A percentile compares a stretch with the other conserved stretches of the same genome.
These are phyloP conservation scores for Caracal caracal DNA, from an alignment of 2,113 vertebrate species.

Conservation along the genomic window DNA sequence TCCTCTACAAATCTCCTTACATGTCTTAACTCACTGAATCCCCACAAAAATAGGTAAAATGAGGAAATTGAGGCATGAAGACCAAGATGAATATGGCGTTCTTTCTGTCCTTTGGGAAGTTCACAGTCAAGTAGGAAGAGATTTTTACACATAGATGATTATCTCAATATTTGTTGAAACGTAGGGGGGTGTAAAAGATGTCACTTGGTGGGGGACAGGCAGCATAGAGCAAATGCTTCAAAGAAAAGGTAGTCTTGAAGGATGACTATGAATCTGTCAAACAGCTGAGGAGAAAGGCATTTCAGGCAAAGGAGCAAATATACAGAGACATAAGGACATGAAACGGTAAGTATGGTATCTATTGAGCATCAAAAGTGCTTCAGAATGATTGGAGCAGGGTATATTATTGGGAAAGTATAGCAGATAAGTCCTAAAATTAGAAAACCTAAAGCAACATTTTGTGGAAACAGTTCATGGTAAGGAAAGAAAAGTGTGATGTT, in stretches of 20 bases:
- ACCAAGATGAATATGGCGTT: neutral
- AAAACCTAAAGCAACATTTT: neutral
- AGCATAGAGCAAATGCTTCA: neutral
- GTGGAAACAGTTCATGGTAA: neutral
- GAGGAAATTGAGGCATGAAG: neutral
- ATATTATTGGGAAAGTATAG: neutral
- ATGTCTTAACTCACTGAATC: neutral
- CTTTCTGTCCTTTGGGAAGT: neutral
- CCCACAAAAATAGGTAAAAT: neutral
- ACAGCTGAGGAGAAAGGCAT: neutral
- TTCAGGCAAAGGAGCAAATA: neutral
- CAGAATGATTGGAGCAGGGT: neutral
- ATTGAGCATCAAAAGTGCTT: neutral
- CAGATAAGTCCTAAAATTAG: neutral
- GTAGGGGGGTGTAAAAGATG: neutral
- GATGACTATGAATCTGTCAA: neutral
- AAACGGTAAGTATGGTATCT: neutral
- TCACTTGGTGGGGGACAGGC: neutral
- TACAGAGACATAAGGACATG: neutral
- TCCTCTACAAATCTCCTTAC: neutral
- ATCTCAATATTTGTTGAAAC: neutral
- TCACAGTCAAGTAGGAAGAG: neutral
- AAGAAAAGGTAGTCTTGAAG: neutral
- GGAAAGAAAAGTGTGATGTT: neutral
- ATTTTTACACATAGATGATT: neutral